Percentiles rank a stretch among this genome's conserved stretches.
Evolutionary conservation across 1,140 invertebrate genomes (phyloP).

Genomic region (Neodiprion lecontei): DNA sequence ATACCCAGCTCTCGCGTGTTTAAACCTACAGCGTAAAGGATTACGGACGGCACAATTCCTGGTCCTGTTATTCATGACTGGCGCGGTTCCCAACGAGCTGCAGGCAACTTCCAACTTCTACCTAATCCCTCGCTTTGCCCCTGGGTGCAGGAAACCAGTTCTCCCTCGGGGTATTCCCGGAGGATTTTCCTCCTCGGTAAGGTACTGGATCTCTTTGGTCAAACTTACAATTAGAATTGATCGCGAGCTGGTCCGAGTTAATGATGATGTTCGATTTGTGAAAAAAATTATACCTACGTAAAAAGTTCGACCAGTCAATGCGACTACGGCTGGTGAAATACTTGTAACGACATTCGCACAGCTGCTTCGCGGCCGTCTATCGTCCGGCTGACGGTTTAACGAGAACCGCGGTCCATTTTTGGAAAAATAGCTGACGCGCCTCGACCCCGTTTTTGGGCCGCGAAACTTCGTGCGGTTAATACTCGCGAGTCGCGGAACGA

Average conservation of each 20-base stretch:
- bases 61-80: background rate
- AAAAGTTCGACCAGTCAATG: conserved; percentile 23
- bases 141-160: background rate
- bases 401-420: background rate
- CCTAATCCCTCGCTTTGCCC: background rate
- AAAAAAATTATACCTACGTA: conserved; percentile 32
- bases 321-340: too few relatives aligned
- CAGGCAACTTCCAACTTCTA: background rate
- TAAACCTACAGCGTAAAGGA: background rate
- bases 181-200: background rate
- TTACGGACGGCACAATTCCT: background rate
- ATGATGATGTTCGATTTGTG: conserved; percentile 24
- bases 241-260: too few relatives aligned
- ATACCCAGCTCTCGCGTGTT: background rate
- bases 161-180: background rate
- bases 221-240: too few relatives aligned
- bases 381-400: background rate
- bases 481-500: background rate
- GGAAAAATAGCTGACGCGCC: conserved; percentile 2
- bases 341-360: too few relatives aligned
- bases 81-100: background rate
- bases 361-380: background rate
- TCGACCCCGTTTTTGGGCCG: background rate
- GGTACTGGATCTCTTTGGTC: too few relatives aligned
- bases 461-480: background rate